Evolutionary conservation across 2,113 vertebrate species (phyloP), one percentile per base, ranked within the genome.

Genomic region (Phyllopteryx taeniolatus): DNA sequence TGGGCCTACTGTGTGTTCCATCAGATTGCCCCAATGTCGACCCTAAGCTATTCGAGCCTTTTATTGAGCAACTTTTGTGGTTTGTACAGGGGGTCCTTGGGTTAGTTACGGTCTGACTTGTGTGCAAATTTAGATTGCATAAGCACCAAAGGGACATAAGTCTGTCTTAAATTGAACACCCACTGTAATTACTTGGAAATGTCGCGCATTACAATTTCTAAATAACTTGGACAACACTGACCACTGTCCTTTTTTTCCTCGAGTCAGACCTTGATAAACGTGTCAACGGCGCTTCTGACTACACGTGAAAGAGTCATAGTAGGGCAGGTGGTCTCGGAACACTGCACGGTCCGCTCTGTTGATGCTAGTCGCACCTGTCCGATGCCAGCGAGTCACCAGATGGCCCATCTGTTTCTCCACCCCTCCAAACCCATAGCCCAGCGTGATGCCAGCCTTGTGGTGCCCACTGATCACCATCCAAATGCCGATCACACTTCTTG

Each of bases 381-480:
- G 15, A 11, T 85, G 88, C 87, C 85, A 89, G 82, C 77, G 4
- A 73, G 82, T 86, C 80, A 82, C 82, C 87, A 91, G 86, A 86
- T 85, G 86, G 88, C 76, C 92, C 92, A 89, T 93, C 90, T 93
- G 92, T 76, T 92, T 87, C 59, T 61, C 35, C 31, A 61, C 59
- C 31, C 59, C 31, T 13, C 31, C 31, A 60, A 72, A 78, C 82
- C 84, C 79, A 79, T 83, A 69, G 77, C 86, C 71, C 87, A 84
- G 81, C 77, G 53, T 75, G 88, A 79, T 8, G 71, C 80, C 82
- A 59, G 77, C 79, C 82, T 61, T 63, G 71, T 73, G 79, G 79
- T 85, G 77, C 78, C 87, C 83, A 87, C 88, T 86, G 87, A 90
- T 87, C 83, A 54, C 79, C 68, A 31, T 82, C 86, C 88, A 82